Evolutionary conservation across 2,888 invertebrate species (phyloP), one percentile per base, ranked within the genome.

Genomic region (Prenolepis imparis): DNA sequence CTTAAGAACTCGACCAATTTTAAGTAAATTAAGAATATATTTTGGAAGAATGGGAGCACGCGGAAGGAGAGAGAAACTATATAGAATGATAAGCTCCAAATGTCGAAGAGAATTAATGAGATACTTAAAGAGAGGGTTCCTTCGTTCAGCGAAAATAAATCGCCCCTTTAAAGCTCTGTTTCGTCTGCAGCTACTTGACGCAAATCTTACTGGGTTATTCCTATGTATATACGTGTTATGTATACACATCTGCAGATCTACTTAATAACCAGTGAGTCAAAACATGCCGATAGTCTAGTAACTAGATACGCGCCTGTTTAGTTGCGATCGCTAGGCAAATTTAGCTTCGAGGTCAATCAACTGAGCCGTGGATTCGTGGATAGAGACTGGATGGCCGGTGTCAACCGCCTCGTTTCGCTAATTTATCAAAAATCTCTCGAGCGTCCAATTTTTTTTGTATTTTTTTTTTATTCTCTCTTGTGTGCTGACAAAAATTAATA

Each of bases 291-390:
- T 68, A 78, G 32, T 78, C 41, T 67, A 57, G 78, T 68, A 68
- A 59, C 41, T 68, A 78, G 41, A 36, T 78, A 78, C 36, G 67
- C 32, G 59, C 21, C 78, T 78, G 78, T 78, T 68, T 68, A 78
- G 59, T 78, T 68, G 78, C 78, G 44, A 78, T 68, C 32, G 32
- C 21, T 68, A 68, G 68, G 21, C 18, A 59, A 68, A 78, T 78
- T 78, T 78, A 78, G 78, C 68, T 78, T 78, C 78, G 78, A 78
- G 68, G 68, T 78, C 68, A 78, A 78, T 78, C 78, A 78, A 78
- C 78, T 68, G 78, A 78, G 44, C 21, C 21, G 57, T 78, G 8
- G 2, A 52, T 68, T 78, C 21, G 78, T 21, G 32, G 21, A 59
- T 44, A 57, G 21, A 57, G 57, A 36, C 18, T 67, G 57, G 59